Base-by-base conservation (phyloP, 2,797 vertebrate species). In the Chrosomus eos region DNA sequence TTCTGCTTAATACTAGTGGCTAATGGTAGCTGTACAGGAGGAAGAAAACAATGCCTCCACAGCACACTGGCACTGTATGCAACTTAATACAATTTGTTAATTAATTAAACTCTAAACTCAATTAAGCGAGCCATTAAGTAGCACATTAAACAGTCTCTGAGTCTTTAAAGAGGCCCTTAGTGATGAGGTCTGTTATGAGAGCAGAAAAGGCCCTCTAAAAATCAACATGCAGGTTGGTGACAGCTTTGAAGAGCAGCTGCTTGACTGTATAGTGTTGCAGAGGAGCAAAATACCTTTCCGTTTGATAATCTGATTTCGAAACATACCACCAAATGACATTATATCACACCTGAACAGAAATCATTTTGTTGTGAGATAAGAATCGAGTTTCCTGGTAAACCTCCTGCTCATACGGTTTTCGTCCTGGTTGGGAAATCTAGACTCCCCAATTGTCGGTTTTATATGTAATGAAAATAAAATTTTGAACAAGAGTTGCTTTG, bases 111-210 rank as follows among this genome's bases (percentile, higher is more conserved):
- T 90, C 93, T 92, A 91, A 92, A 92, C 91, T 90, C 92, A 94
- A 95, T 95, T 95, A 95, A 91, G 92, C 91, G 84, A 91, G 90
- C 92, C 94, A 96, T 95, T 95, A 95, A 91, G 92, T 90, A 91
- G 91, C 91, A 92, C 94, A 95, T 95, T 95, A 94, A 94, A 94
- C 93, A 92, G 92, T 93, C 94, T 94, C 92, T 92, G 93, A 89
- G 85, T 87, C 89, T 91, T 95, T 93, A 94, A 91, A 92, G 89
- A 92, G 89, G 88, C 90, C 90, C 89, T 91, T 94, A 92, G 92
- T 93, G 88, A 91, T 87, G 90, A 90, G 90, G 91, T 93, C 93
- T 89, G 76, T 70, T 62, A 83, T 85, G 73, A 82, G 33, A 84
- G 76, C n/a, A 77, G 64, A 33, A 84, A 72, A 81, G 38, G 40